Conservation (phyloP, 2,113 vertebrate genomes). For the Syngnathoides biaculeatus region DNA sequence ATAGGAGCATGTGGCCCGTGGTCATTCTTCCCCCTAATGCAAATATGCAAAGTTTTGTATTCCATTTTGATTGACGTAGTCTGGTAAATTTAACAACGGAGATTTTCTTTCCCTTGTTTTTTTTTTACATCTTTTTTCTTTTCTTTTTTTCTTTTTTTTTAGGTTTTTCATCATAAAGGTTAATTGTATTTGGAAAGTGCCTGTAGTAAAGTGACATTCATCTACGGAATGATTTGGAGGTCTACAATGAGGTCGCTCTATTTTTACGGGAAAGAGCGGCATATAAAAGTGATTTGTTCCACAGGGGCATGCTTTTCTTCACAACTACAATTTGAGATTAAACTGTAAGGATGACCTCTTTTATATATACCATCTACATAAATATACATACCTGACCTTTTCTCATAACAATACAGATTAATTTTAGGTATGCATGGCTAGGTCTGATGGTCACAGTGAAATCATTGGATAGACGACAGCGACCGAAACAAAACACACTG, state of each 20-base stretch:
- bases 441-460: constrained; percentile 30
- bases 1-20: neutral
- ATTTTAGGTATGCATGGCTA: constrained; percentile 45
- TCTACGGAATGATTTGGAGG: neutral
- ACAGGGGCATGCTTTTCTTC: constrained; percentile 23
- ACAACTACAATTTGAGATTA: constrained; percentile 5
- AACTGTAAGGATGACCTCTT: constrained; percentile 13
- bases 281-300: constrained; percentile 40
- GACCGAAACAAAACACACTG: neutral
- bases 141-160: neutral
- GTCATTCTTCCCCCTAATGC: neutral
- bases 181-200: constrained; percentile 26
- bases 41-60: neutral
- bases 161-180: constrained; percentile 2
- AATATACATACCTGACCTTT: constrained; percentile 64
- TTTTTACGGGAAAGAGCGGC: constrained; percentile 12
- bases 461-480: constrained; percentile 12
- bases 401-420: constrained; percentile 49
- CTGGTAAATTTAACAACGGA: neutral
- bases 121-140: neutral
- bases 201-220: constrained; percentile 22
- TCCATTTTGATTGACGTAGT: neutral
- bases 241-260: constrained; percentile 1
- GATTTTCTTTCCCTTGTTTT: neutral
- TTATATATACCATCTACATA: neutral